phyloP scores from a whole-genome alignment of 2,797 vertebrate species.

The Catostomus latipinnis region DNA sequence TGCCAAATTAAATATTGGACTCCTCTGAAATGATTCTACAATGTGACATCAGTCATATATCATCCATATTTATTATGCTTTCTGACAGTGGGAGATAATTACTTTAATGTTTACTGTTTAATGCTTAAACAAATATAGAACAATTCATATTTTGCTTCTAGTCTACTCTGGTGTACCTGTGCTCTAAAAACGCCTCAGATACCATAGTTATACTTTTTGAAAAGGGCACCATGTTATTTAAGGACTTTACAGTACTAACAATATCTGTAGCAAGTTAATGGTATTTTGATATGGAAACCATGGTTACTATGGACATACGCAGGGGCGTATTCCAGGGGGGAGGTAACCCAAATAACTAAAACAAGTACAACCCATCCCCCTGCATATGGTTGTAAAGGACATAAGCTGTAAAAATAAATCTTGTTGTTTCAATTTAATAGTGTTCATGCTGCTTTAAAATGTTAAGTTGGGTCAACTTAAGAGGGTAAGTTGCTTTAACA shows the following conservation, averaged over 20 bases:
- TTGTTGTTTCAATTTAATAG: no score
- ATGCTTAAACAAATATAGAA: background rate
- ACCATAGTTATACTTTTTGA: no score
- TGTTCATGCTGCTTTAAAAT: no score
- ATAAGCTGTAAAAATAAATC: background rate
- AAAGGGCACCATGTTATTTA: no score
- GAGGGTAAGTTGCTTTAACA: no score
- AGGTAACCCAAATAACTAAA: no score
- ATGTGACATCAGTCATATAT: background rate
- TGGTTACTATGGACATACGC: background rate
- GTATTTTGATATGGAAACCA: background rate
- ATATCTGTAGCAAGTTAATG: background rate
- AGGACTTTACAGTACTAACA: no score
- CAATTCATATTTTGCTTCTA: background rate
- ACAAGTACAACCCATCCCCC: no score
- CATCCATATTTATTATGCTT: background rate
- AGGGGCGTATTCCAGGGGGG: no score
- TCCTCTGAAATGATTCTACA: conserved; percentile 1
- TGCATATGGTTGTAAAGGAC: background rate
- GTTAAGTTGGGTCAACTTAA: no score
- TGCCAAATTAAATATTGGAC: conserved; percentile 4
- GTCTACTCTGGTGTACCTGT: background rate
- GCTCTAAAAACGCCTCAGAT: background rate
- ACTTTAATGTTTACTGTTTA: background rate
- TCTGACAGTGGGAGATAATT: background rate